These are phyloP conservation scores for Muschampia plurimacula DNA, from an alignment of 2,888 invertebrate species.

Conservation along the genomic window DNA sequence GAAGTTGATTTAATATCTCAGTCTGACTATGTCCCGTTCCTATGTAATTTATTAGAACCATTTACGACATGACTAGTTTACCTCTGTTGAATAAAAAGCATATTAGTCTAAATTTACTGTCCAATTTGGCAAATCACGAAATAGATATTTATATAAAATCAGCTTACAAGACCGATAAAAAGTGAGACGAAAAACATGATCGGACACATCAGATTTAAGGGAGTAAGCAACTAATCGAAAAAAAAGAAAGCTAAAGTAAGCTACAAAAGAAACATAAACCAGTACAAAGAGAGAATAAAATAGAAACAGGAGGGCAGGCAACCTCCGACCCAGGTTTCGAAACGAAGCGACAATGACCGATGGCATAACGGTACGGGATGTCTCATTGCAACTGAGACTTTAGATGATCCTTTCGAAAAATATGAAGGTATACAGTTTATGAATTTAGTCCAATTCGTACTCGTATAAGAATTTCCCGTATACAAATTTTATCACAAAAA, in stretches of 20 bases:
- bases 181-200: neutral
- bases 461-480: neutral
- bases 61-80: neutral
- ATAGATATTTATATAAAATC: neutral
- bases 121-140: neutral
- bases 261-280: conserved; percentile 39
- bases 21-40: neutral
- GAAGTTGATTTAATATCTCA: neutral
- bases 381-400: conserved; percentile 12
- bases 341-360: conserved; percentile 47
- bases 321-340: conserved; percentile 48
- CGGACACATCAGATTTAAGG: neutral
- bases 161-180: too few species aligned
- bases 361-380: conserved; percentile 44
- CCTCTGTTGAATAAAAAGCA: neutral
- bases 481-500: too few species aligned
- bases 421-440: neutral
- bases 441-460: neutral
- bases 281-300: conserved; percentile 30
- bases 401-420: conserved; percentile 15
- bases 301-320: conserved; percentile 30
- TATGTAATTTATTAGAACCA: conserved; percentile 11
- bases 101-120: neutral
- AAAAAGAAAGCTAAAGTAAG: conserved; percentile 7
- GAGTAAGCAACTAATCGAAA: conserved; percentile 2